These are phyloP conservation scores for Lepidonotus clava DNA, from an alignment of 2,888 invertebrate genomes.

Conservation along the genomic window DNA sequence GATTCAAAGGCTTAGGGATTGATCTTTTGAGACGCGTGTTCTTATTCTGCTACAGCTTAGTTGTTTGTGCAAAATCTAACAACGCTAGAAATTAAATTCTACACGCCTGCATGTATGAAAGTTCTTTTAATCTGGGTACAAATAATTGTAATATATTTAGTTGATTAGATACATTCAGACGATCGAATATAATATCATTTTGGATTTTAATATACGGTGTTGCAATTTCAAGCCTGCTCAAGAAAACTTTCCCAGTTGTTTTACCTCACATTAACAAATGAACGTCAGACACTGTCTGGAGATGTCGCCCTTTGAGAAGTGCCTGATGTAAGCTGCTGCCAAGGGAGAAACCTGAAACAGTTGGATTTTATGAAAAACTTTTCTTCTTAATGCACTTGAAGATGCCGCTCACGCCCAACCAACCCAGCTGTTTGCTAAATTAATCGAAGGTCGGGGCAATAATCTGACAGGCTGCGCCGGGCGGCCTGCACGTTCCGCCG, in stretches of 20 bases:
- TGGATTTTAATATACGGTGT: too few relatives aligned
- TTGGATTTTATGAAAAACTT: slow-evolving; percentile 23
- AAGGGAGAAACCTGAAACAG: not conserved
- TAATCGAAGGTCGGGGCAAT: slow-evolving; percentile 28
- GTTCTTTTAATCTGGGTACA: too few relatives aligned
- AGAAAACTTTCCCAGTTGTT: not conserved
- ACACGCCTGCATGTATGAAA: too few relatives aligned
- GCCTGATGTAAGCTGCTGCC: not conserved
- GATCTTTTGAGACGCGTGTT: too few relatives aligned
- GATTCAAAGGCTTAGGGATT: too few relatives aligned
- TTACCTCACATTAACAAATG: not conserved
- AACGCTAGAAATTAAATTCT: too few relatives aligned
- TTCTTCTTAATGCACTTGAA: slow-evolving; percentile 21
- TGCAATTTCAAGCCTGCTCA: not conserved
- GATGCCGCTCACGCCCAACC: slow-evolving; percentile 21
- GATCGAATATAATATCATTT: too few relatives aligned
- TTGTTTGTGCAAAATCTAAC: too few relatives aligned
- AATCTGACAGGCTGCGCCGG: slow-evolving; percentile 8
- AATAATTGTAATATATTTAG: too few relatives aligned
- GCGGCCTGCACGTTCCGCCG: not conserved
- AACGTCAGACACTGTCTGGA: not conserved
- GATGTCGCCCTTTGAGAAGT: not conserved
- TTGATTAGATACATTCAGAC: too few relatives aligned
- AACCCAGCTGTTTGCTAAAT: slow-evolving; percentile 24
- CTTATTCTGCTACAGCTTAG: too few relatives aligned